Conservation (phyloP, 30 jellyfish, hydroid and myxozoan genomes). For the Phacellophora camtschatica region DNA sequence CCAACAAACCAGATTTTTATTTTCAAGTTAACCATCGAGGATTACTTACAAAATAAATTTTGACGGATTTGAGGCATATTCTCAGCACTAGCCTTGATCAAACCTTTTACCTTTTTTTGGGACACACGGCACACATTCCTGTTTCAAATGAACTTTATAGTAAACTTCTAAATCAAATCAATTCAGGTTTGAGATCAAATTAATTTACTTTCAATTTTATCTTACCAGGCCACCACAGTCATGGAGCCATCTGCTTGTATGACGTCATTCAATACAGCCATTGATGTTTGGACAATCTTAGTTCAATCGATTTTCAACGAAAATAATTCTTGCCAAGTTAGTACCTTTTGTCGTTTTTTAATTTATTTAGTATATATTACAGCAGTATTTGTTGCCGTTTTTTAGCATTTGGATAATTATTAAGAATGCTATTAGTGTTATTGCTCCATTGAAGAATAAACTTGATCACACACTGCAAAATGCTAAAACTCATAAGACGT, state of each 20-base stretch:
- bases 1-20: no score
- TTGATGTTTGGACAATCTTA: conserved; percentile 23
- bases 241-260: not conserved
- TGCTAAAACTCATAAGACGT: no score
- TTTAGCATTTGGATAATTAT: not conserved
- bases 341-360: not conserved
- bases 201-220: not conserved
- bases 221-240: not conserved
- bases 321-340: not conserved
- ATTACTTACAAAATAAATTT: no score
- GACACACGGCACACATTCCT: no score
- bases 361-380: not conserved
- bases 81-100: no score
- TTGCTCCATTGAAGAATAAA: no score
- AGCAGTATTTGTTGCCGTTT: not conserved
- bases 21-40: no score
- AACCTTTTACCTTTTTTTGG: no score
- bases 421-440: no score
- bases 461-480: not conserved
- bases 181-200: not conserved
- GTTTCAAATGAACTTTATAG: no score
- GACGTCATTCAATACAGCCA: conserved; percentile 12
- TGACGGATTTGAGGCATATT: no score
- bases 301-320: not conserved
- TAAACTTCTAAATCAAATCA: no score